Percentiles rank a stretch among this genome's conserved stretches.
These are phyloP conservation scores for Pelodiscus sinensis DNA, from an alignment of 2,113 vertebrate species.

Conservation along the genomic window DNA sequence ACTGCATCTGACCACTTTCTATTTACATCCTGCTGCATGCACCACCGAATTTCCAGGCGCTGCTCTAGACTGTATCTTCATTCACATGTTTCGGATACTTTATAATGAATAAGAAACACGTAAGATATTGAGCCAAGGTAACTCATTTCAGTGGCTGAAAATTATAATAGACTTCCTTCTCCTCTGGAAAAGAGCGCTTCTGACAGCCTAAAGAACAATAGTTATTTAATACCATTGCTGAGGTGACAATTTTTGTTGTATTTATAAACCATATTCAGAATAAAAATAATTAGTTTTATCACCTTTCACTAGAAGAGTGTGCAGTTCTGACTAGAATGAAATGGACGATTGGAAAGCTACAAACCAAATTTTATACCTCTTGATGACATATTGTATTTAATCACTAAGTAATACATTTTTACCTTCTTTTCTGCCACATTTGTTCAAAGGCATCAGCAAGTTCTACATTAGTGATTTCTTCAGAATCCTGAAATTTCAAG, in stretches of 20 bases:
- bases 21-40: too few relatives aligned
- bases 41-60: too few relatives aligned
- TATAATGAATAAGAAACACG: accelerated
- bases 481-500: slow-evolving; percentile 98
- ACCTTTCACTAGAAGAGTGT: background rate
- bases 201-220: background rate
- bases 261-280: background rate
- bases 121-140: background rate
- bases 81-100: background rate
- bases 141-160: background rate
- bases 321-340: background rate
- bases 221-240: background rate
- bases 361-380: background rate
- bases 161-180: background rate
- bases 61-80: background rate
- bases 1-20: too few relatives aligned
- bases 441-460: slow-evolving; percentile 98
- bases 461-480: slow-evolving; percentile 99
- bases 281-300: background rate
- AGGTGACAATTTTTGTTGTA: background rate
- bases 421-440: slow-evolving; percentile 99
- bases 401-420: background rate
- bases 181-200: background rate
- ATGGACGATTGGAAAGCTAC: background rate
- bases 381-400: background rate